Conservation (phyloP, 2,797 vertebrate species). For the Amazona finschi region DNA sequence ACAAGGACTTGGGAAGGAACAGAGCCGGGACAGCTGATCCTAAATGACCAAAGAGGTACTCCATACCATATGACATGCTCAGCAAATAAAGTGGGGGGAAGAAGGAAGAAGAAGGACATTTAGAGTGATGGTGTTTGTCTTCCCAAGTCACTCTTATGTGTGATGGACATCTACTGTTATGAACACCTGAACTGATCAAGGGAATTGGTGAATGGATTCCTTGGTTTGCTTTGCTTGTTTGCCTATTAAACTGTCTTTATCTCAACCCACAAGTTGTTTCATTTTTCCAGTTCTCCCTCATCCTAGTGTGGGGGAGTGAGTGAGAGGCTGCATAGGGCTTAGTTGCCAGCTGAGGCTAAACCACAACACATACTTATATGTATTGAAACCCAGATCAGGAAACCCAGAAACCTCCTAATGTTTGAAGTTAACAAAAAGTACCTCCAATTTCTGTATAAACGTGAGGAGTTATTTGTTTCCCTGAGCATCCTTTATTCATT, state of each 20-base stretch:
- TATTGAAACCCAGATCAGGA: background rate
- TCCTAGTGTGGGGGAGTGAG: background rate
- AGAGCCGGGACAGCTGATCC: background rate
- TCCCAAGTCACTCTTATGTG: background rate
- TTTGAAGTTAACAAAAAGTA: background rate
- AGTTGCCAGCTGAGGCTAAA: background rate
- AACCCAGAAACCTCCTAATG: background rate
- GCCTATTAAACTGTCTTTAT: background rate
- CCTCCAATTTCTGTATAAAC: background rate
- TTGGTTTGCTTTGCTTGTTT: background rate
- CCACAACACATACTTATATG: background rate
- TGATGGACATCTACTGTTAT: background rate
- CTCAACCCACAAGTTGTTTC: background rate
- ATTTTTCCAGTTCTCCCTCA: background rate
- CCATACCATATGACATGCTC: background rate
- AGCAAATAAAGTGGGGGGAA: background rate
- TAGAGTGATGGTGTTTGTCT: background rate
- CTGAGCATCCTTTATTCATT: background rate
- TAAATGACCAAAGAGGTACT: background rate
- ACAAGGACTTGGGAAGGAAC: background rate
- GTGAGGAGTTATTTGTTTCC: rapidly evolving
- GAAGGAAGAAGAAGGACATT: background rate
- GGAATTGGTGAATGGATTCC: background rate
- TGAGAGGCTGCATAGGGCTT: background rate
- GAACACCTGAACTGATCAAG: background rate